Conservation (phyloP, 2,888 invertebrate species). For the Acrobeloides nanus region DNA sequence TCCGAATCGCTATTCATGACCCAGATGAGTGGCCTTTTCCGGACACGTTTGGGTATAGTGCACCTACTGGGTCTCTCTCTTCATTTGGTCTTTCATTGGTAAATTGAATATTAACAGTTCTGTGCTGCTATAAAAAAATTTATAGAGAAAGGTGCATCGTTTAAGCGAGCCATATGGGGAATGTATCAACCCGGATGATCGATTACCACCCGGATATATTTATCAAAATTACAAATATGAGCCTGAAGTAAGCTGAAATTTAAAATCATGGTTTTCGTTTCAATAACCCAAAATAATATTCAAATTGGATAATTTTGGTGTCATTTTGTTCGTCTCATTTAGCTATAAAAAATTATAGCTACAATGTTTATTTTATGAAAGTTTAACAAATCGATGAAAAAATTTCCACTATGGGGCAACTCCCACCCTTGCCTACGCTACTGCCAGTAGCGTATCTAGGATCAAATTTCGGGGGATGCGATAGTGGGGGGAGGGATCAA, state of each 20-base stretch:
- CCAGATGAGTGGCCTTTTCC: constrained; percentile 46
- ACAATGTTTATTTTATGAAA: no score
- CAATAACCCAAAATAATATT: no score
- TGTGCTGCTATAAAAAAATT: constrained; percentile 1
- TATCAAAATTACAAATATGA: constrained; percentile 49
- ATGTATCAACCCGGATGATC: constrained; percentile 24
- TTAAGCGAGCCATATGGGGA: constrained; percentile 31
- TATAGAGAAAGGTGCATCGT: constrained; percentile 41
- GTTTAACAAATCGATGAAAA: no score
- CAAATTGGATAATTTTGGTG: no score
- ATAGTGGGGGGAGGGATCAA: no score
- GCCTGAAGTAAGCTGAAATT: constrained; percentile 38
- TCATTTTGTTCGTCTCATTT: no score
- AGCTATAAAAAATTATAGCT: no score
- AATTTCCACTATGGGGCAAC: no score
- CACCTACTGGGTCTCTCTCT: constrained; percentile 41
- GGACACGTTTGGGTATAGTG: constrained; percentile 48
- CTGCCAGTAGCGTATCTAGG: no score
- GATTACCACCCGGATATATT: constrained; percentile 34
- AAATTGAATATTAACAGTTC: constrained; percentile 7
- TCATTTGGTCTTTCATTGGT: constrained; percentile 47
- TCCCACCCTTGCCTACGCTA: no score
- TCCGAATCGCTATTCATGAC: constrained; percentile 49
- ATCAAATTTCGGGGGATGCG: no score
- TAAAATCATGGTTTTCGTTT: no score